Percentiles rank a stretch among this genome's conserved stretches.
phyloP scores from a whole-genome alignment of 2,888 invertebrate species.

The Lochmaea crataegi region DNA sequence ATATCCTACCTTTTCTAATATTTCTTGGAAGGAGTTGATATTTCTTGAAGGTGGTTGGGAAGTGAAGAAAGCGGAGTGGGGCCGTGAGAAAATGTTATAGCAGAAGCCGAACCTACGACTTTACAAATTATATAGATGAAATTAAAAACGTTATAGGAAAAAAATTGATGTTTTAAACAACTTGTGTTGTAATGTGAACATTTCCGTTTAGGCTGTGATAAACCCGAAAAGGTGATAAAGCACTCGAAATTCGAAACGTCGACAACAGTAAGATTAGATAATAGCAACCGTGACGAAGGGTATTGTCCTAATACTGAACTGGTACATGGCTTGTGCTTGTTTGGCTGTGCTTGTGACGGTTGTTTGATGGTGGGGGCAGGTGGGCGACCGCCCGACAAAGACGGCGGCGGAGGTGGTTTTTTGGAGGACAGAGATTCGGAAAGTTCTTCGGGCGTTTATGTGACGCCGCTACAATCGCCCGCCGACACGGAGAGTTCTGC shows the following conservation, averaged over 20 bases:
- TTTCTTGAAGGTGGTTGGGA: too few species aligned
- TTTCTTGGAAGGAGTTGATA: too few species aligned
- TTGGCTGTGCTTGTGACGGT: conserved; percentile 62
- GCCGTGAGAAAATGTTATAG: too few species aligned
- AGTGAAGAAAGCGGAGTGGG: too few species aligned
- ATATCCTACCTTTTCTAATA: too few species aligned
- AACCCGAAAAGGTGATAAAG: conserved; percentile 15
- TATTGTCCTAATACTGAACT: conserved; percentile 40
- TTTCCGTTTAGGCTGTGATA: conserved; percentile 37
- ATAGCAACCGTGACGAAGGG: conserved; percentile 46
- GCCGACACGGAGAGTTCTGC: conserved; percentile 53
- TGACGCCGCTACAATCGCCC: conserved; percentile 53
- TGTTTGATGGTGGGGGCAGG: conserved; percentile 60
- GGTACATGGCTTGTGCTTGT: conserved; percentile 61
- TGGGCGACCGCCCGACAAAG: conserved; percentile 59
- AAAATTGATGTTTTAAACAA: not conserved
- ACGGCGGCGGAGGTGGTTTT: conserved; percentile 52
- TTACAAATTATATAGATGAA: too few species aligned
- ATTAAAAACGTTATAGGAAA: not conserved
- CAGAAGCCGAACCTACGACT: too few species aligned
- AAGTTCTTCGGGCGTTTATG: conserved; percentile 52
- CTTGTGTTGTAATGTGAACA: conserved; percentile 26
- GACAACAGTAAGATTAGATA: conserved; percentile 39
- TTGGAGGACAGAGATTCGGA: conserved; percentile 50
- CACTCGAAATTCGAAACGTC: conserved; percentile 37